These are phyloP conservation scores for Characodon lateralis DNA, from an alignment of 2,797 vertebrate species.

Conservation along the genomic window DNA sequence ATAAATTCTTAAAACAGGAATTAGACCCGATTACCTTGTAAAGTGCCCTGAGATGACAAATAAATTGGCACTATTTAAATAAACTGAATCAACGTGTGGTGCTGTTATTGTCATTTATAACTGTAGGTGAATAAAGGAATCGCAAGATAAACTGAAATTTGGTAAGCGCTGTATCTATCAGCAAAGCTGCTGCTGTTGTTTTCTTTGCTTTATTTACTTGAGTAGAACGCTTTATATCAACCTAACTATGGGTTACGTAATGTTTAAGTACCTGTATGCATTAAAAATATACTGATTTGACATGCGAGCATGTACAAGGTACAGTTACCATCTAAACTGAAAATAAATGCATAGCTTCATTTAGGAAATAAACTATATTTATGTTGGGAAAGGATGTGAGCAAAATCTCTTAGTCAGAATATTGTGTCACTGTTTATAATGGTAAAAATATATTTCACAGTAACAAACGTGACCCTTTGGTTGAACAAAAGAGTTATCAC, in stretches of 20 bases:
- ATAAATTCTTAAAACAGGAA: neutral
- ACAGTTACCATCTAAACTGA: no score
- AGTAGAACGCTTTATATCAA: neutral
- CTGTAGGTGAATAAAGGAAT: neutral
- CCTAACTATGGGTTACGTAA: neutral
- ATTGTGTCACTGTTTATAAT: neutral
- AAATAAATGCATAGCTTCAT: neutral
- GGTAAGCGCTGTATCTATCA: neutral
- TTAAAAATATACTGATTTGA: neutral
- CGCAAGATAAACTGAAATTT: no score
- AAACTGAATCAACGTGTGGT: neutral
- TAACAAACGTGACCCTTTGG: no score
- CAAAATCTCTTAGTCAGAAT: neutral
- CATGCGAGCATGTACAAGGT: no score
- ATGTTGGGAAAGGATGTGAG: neutral
- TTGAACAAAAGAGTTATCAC: neutral
- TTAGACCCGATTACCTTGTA: neutral
- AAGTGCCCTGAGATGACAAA: neutral
- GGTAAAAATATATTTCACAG: no score
- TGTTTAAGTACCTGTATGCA: neutral
- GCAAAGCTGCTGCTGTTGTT: neutral
- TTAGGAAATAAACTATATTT: neutral
- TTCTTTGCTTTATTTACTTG: neutral
- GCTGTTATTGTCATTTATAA: no score
- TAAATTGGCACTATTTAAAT: neutral